Evolutionary conservation across 1,140 invertebrate species (phyloP).

Genomic region (Saxidomus purpurata): DNA sequence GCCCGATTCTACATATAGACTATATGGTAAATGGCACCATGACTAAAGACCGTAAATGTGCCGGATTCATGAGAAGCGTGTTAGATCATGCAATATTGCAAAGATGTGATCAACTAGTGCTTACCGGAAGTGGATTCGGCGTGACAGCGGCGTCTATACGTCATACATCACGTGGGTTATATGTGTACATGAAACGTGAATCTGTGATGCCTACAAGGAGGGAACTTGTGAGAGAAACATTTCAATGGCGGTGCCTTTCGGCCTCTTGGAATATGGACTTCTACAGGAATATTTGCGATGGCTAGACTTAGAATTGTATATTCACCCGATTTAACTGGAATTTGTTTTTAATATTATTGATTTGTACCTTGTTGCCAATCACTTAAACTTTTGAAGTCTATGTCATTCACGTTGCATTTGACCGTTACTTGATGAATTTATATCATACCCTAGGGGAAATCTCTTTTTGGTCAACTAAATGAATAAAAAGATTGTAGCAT

Average conservation of each 20-base stretch:
- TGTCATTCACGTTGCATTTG: too few relatives aligned
- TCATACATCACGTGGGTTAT: constrained; percentile 38
- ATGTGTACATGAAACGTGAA: constrained; percentile 1
- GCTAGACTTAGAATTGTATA: background rate
- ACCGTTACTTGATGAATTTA: too few relatives aligned
- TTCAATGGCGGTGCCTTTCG: constrained; percentile 37
- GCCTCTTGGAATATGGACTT: background rate
- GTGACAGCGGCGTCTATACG: constrained; percentile 39
- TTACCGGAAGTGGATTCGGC: constrained; percentile 54
- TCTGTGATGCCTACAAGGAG: constrained; percentile 10
- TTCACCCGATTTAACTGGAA: too few relatives aligned
- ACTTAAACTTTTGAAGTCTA: too few relatives aligned
- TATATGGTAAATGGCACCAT: background rate
- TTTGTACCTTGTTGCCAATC: too few relatives aligned
- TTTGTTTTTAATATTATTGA: too few relatives aligned
- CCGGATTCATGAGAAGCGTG: constrained; percentile 45
- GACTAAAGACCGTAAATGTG: background rate
- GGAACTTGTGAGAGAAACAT: constrained; percentile 25
- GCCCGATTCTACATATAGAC: constrained; percentile 29
- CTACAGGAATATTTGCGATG: constrained; percentile 17
- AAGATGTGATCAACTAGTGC: constrained; percentile 28
- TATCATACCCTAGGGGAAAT: too few relatives aligned
- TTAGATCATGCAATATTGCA: constrained; percentile 40
- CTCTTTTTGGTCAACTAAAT: too few relatives aligned
- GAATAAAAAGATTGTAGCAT: too few relatives aligned